Base-by-base conservation (phyloP, 2,888 invertebrate genomes). In the Drosophila austrosaltans region DNA sequence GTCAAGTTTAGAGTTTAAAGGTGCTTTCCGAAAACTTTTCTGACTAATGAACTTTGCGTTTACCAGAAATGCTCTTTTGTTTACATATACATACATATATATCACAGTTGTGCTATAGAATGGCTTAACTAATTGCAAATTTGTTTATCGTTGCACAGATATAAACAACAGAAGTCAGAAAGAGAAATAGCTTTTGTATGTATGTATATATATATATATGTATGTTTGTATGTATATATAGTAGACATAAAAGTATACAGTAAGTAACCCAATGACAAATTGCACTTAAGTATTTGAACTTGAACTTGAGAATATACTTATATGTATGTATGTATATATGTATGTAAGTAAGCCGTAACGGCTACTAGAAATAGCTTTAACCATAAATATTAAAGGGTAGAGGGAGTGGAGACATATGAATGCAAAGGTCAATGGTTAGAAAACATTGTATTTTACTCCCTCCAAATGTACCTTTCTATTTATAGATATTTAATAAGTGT, bases 231-330 rank as follows among this genome's bases (percentile, higher is more conserved):
- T 7, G 5, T 48, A 48, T 48, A 16, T 16, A 16, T 16, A 16
- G 16, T 16, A 16, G 16, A 16, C 16, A 16, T 16, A 16, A 16
- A 16, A 16, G 22, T 48, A 48, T 3, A 48, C 36, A 36, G 36
- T 36, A 36, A 36, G 48, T 48, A 48, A 48, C 22, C 48, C 48
- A 48, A 48, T 48, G 48, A 48, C 25, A 7, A 54, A 20, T 25
- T 53, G 58, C 66, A 72, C 61, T 66, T 60, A 39, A 20, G 12
- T 58, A 16, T 58, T 42, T 57, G 71, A 60, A 71, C 69, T 67
- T 69, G 36, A 69, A 56, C 69, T 69, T 56, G 61, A 48, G 39
- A 53, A 56, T 57, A 36, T 2, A 22, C n/a, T 3, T 42, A 42
- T n/a, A n/a, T 28, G 4, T 3, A 54, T 57, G 28, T 2, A 22